phyloP scores from a whole-genome alignment of 1,140 invertebrate species.

The Cheumatopsyche charites region DNA sequence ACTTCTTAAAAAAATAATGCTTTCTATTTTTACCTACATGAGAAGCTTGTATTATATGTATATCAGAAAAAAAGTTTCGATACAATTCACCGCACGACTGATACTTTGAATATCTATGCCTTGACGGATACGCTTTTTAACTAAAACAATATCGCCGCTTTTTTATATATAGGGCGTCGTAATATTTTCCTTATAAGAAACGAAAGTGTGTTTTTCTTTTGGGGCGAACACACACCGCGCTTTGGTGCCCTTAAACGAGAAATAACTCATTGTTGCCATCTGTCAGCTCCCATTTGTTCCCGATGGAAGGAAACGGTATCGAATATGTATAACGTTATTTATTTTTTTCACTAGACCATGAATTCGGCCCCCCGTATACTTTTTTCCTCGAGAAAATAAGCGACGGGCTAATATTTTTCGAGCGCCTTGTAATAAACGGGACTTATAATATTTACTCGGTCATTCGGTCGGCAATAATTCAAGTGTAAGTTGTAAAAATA shows the following conservation, averaged over 20 bases:
- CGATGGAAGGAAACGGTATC: slow-evolving; percentile 3
- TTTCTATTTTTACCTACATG: too few species aligned
- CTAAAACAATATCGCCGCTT: too few species aligned
- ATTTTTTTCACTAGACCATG: slow-evolving; percentile 3
- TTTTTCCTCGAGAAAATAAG: not conserved
- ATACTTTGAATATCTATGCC: too few species aligned
- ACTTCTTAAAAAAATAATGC: too few species aligned
- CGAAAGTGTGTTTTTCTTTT: not conserved
- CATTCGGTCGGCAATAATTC: slow-evolving; percentile 3
- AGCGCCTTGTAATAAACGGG: slow-evolving; percentile 7
- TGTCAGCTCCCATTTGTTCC: slow-evolving; percentile 26
- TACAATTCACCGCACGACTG: too few species aligned
- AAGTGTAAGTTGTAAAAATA: slow-evolving; percentile 15
- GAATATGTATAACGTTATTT: slow-evolving; percentile 23
- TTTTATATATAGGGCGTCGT: too few species aligned
- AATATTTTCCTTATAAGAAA: too few species aligned
- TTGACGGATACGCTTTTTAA: too few species aligned
- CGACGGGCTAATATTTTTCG: slow-evolving; percentile 6
- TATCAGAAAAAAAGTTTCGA: too few species aligned
- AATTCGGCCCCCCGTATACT: not conserved
- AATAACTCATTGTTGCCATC: slow-evolving; percentile 29
- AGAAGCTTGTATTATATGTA: too few species aligned
- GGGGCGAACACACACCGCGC: not conserved
- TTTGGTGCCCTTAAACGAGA: slow-evolving; percentile 10
- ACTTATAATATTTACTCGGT: slow-evolving; percentile 1